Evolutionary conservation across 2,113 vertebrate genomes (phyloP).

Genomic region (Carettochelys insculpta): DNA sequence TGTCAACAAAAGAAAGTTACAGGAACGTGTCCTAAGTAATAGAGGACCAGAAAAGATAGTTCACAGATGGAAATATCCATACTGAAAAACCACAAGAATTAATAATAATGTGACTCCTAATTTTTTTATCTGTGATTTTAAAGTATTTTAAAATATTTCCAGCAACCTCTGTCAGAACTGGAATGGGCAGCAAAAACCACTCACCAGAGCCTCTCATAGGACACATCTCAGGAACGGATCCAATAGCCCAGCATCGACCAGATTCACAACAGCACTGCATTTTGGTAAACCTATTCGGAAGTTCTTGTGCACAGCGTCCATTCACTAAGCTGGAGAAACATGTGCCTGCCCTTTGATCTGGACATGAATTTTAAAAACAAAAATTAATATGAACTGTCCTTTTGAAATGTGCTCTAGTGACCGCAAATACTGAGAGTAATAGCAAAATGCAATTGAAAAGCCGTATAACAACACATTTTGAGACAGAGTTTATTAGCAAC

Average conservation of each 20-base stretch:
- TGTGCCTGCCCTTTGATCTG: constrained; percentile 89
- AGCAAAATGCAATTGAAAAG: background rate
- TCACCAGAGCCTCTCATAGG: constrained; percentile 91
- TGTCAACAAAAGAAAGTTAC: constrained; percentile 10
- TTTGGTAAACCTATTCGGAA: constrained; percentile 87
- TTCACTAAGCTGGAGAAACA: constrained; percentile 88
- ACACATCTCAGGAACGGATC: constrained; percentile 89
- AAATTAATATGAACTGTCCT: background rate
- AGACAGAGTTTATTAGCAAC: fast-evolving
- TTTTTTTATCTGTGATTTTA: constrained; percentile 1
- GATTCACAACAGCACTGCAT: constrained; percentile 95
- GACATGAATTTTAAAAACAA: background rate
- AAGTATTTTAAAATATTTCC: constrained; percentile 12
- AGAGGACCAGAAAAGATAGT: background rate
- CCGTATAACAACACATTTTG: background rate
- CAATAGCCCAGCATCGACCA: constrained; percentile 90
- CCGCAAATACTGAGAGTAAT: background rate
- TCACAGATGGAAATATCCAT: background rate
- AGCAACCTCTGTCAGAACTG: background rate
- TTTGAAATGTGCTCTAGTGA: background rate
- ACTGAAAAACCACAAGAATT: background rate
- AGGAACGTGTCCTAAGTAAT: constrained; percentile 12
- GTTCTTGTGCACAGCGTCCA: constrained; percentile 88
- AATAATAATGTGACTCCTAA: background rate
- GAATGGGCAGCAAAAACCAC: constrained; percentile 38